phyloP scores from a whole-genome alignment of 2,888 invertebrate genomes.

The Drosophila kambysellisi region DNA sequence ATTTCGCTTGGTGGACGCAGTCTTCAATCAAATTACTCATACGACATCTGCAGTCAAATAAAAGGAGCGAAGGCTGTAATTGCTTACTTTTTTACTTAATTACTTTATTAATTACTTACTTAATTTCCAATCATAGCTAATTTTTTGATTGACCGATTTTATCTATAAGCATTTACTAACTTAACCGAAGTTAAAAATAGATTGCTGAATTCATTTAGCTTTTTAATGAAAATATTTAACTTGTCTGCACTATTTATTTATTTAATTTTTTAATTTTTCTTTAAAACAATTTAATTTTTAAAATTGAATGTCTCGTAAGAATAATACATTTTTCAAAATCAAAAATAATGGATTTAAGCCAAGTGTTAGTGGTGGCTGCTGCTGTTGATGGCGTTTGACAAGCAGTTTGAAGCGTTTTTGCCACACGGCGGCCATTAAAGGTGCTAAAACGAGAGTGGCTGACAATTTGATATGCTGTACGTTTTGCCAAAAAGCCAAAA shows the following conservation, averaged over 20 bases:
- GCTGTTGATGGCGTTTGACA: slow-evolving; percentile 42
- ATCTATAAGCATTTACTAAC: too few relatives aligned
- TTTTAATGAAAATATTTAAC: neutral
- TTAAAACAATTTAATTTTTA: too few relatives aligned
- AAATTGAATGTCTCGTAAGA: neutral
- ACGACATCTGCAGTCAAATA: slow-evolving; percentile 40
- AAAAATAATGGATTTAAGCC: neutral
- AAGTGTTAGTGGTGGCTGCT: slow-evolving; percentile 21
- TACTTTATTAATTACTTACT: too few relatives aligned
- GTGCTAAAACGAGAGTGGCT: slow-evolving; percentile 45
- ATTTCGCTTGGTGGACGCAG: slow-evolving; percentile 39
- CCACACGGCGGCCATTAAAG: slow-evolving; percentile 71
- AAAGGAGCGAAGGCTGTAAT: neutral
- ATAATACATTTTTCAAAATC: neutral
- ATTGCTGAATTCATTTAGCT: neutral
- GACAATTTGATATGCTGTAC: slow-evolving; percentile 59
- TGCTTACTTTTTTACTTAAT: too few relatives aligned
- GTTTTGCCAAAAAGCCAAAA: slow-evolving; percentile 48
- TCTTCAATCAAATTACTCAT: slow-evolving; percentile 46
- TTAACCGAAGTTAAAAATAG: neutral
- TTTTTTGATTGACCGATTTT: neutral
- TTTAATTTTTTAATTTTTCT: too few relatives aligned
- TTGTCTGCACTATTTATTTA: neutral
- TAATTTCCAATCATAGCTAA: neutral
- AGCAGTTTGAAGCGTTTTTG: slow-evolving; percentile 52